Evolutionary conservation across 1,140 invertebrate species (phyloP).

Genomic region (Drosophila lowei): DNA sequence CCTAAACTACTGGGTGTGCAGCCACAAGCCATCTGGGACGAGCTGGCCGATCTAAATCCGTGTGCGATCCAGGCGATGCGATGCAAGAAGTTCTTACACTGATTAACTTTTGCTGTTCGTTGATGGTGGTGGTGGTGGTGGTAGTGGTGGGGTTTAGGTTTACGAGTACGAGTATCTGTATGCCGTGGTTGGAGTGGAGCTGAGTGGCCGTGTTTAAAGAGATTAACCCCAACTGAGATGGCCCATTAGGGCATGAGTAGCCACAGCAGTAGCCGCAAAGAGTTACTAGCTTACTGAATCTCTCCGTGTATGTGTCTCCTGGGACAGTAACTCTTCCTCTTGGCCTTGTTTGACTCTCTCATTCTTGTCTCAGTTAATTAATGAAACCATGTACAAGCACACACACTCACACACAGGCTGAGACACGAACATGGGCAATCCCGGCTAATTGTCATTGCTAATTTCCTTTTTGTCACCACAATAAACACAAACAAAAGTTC

Average conservation of each 20-base stretch:
- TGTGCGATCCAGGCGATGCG: conserved; percentile 10
- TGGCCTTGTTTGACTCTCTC: conserved; percentile 21
- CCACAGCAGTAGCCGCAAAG: no score
- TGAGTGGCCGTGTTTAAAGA: neutral
- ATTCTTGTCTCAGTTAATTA: conserved; percentile 40
- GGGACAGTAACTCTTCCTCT: conserved; percentile 27
- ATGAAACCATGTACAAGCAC: conserved; percentile 25
- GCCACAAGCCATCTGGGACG: conserved; percentile 58
- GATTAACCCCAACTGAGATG: no score
- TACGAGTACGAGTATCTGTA: neutral
- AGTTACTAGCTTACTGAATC: conserved; percentile 6
- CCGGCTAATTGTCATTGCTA: conserved; percentile 59
- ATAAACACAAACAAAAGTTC: conserved; percentile 49
- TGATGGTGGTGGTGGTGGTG: neutral
- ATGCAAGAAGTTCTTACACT: conserved; percentile 21
- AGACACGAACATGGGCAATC: conserved; percentile 47
- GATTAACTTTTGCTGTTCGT: conserved; percentile 4
- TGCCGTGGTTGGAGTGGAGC: conserved; percentile 2
- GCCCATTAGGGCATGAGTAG: neutral
- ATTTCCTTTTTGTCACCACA: conserved; percentile 54
- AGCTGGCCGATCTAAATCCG: conserved; percentile 67
- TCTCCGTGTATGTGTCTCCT: neutral
- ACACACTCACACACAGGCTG: conserved; percentile 17
- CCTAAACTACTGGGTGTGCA: conserved; percentile 63
- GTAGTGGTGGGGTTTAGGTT: neutral